Conservation (phyloP, 2,888 invertebrate species). For the Ptilodon capucinus region DNA sequence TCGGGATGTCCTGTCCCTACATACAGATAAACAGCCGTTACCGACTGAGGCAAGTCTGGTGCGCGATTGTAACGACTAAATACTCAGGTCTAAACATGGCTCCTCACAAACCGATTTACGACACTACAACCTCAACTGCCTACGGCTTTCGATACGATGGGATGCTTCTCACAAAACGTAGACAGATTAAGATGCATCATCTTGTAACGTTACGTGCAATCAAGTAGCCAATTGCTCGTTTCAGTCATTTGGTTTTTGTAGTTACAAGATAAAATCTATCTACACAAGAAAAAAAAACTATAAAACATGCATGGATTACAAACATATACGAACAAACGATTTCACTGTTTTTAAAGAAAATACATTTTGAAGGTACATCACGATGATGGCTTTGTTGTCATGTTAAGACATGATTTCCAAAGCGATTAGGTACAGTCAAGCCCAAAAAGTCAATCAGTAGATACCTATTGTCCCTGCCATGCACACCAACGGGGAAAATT, state of each 20-base stretch:
- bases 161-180: slow-evolving; percentile 34
- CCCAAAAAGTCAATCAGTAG: background rate
- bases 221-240: slow-evolving; percentile 16
- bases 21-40: slow-evolving; percentile 51
- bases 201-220: slow-evolving; percentile 34
- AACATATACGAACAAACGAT: slow-evolving; percentile 15
- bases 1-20: slow-evolving; percentile 97
- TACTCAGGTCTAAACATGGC: slow-evolving; percentile 38
- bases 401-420: background rate
- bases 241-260: slow-evolving; percentile 25
- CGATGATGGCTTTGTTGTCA: background rate
- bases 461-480: slow-evolving; percentile 26
- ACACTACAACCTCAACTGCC: slow-evolving; percentile 47
- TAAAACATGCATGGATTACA: slow-evolving; percentile 42
- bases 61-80: slow-evolving; percentile 37
- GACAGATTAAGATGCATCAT: slow-evolving; percentile 33
- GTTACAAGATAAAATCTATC: slow-evolving; percentile 37
- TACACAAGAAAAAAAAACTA: slow-evolving; percentile 30
- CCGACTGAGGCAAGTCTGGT: slow-evolving; percentile 37
- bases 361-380: background rate
- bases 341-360: background rate
- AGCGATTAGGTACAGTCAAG: background rate
- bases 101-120: slow-evolving; percentile 31
- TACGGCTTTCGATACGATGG: slow-evolving; percentile 44
- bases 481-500: slow-evolving; percentile 33